Evolutionary conservation across 2,797 vertebrate genomes (phyloP).

Genomic region (Tragopan temminckii): DNA sequence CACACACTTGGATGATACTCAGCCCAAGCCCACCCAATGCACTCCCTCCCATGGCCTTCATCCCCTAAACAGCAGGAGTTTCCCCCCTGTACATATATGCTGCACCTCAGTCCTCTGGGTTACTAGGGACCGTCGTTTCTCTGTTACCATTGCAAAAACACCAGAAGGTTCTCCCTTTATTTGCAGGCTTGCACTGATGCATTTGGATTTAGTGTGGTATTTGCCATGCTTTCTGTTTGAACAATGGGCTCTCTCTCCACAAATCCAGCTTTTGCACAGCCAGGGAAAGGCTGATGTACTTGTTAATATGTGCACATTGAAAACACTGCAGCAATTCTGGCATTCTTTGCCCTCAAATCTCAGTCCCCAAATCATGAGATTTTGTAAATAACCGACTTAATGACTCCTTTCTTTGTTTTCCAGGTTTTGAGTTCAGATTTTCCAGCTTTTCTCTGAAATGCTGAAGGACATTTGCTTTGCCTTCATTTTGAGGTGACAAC

Average conservation of each 20-base stretch:
- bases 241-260: slow-evolving; percentile 56
- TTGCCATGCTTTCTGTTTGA: slow-evolving; percentile 66
- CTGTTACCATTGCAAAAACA: background rate
- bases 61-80: too few species aligned
- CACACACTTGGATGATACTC: accelerated
- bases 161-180: slow-evolving; percentile 56
- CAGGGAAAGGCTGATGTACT: slow-evolving; percentile 52
- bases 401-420: background rate
- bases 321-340: background rate
- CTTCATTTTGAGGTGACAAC: background rate
- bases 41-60: background rate
- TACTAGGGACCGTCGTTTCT: background rate
- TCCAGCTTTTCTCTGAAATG: background rate
- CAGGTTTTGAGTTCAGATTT: background rate
- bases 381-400: background rate
- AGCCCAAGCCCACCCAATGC: background rate
- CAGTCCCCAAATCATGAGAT: background rate
- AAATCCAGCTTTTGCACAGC: slow-evolving; percentile 60
- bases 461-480: too few species aligned
- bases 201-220: slow-evolving; percentile 48
- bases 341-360: slow-evolving; percentile 5
- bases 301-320: background rate
- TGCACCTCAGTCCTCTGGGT: background rate
- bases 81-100: background rate
- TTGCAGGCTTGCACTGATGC: background rate